Evolutionary conservation across 2,797 vertebrate species (phyloP).

Genomic region (Xenops minutus): DNA sequence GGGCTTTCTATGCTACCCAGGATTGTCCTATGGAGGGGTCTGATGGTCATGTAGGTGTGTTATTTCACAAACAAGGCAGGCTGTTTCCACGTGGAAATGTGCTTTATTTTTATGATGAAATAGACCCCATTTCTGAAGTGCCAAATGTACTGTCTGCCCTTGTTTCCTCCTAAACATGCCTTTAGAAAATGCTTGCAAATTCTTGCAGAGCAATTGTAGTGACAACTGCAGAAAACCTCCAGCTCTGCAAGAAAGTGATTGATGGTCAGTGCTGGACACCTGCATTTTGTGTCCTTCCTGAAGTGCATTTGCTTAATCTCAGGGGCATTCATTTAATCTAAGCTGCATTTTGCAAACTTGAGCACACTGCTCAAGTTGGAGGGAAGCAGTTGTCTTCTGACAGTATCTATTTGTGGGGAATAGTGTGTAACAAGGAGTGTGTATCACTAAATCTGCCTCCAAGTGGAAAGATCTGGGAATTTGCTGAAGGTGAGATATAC

Average conservation of each 20-base stretch:
- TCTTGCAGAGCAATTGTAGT: background rate
- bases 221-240: background rate
- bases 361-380: background rate
- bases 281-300: background rate
- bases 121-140: background rate
- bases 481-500: background rate
- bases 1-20: rapidly evolving
- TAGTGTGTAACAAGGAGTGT: background rate
- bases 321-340: conserved; percentile 17
- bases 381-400: background rate
- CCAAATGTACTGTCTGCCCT: background rate
- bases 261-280: conserved; percentile 17
- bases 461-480: background rate
- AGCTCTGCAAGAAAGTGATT: conserved; percentile 31
- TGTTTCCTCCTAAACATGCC: background rate
- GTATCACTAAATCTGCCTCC: background rate
- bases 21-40: background rate
- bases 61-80: background rate
- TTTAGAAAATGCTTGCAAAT: conserved; percentile 17
- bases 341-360: conserved; percentile 22
- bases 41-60: background rate
- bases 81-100: background rate
- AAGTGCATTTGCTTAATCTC: conserved; percentile 23
- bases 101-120: background rate
- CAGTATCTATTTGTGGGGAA: conserved; percentile 1